Evolutionary conservation across 2,888 invertebrate species (phyloP).

Genomic region (Sepioteuthis lessoniana): DNA sequence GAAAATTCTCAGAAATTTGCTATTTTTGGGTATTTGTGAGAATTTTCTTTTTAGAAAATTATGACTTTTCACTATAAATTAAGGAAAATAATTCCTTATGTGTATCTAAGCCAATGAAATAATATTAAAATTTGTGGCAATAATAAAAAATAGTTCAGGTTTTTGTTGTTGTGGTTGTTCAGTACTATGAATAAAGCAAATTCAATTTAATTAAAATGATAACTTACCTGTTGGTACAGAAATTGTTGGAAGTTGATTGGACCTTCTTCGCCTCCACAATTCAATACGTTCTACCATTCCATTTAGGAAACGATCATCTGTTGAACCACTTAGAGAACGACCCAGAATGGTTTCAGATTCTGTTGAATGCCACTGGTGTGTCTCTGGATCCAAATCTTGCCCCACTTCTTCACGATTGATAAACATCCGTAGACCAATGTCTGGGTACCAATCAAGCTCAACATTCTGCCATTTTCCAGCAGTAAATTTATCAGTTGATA

Average conservation of each 20-base stretch:
- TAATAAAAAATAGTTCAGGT: too few species aligned
- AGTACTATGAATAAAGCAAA: too few species aligned
- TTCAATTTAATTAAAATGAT: too few species aligned
- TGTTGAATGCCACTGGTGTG: background rate
- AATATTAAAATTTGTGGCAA: too few species aligned
- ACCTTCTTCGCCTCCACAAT: conserved; percentile 54
- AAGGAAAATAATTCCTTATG: too few species aligned
- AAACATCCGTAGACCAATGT: conserved; percentile 63
- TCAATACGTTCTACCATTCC: conserved; percentile 61
- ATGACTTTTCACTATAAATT: too few species aligned
- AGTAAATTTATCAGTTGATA: conserved; percentile 61
- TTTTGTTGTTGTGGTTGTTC: too few species aligned
- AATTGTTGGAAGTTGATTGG: conserved; percentile 51
- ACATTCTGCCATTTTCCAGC: conserved; percentile 65
- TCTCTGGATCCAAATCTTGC: background rate
- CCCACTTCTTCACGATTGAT: conserved; percentile 62
- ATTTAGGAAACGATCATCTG: conserved; percentile 56
- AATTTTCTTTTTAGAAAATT: too few species aligned
- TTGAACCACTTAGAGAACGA: conserved; percentile 61
- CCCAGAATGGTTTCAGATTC: conserved; percentile 61
- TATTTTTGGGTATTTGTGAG: too few species aligned
- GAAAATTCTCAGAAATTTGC: too few species aligned
- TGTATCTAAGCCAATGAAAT: too few species aligned
- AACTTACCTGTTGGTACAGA: background rate
- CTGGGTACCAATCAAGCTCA: conserved; percentile 70